A percentile compares a stretch with the other conserved stretches of the same genome.
Evolutionary conservation across 2,113 vertebrate genomes (phyloP).

Genomic region (Globicephala melas): DNA sequence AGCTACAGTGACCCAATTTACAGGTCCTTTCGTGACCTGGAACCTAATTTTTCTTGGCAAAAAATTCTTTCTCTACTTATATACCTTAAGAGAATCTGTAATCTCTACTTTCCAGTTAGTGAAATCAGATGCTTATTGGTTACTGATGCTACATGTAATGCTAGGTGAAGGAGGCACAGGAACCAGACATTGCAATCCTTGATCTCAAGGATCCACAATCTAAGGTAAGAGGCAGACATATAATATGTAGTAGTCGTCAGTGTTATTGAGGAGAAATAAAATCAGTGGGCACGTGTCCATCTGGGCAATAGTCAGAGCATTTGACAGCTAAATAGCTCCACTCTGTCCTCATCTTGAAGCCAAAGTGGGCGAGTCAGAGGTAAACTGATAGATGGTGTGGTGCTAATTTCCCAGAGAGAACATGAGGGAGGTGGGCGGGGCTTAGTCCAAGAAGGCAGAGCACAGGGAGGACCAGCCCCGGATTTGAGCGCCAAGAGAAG

Average conservation of each 20-base stretch:
- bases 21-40: neutral
- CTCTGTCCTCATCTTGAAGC: constrained; percentile 68
- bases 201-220: neutral
- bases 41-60: neutral
- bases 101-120: neutral
- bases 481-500: neutral
- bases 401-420: neutral
- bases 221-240: neutral
- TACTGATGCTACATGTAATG: neutral
- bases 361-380: constrained; percentile 64
- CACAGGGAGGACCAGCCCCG: neutral
- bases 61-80: neutral
- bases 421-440: neutral
- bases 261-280: neutral
- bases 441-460: neutral
- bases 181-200: neutral
- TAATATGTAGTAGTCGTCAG: neutral
- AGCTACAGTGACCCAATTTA: neutral
- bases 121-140: neutral
- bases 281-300: constrained; percentile 15
- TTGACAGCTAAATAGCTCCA: constrained; percentile 69
- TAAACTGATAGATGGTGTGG: constrained; percentile 64
- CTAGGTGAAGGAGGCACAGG: neutral
- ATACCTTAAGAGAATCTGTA: neutral
- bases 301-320: constrained; percentile 7